A percentile compares a stretch with the other conserved stretches of the same genome.
These are phyloP conservation scores for Nettapus auritus DNA, from an alignment of 2,113 vertebrate species.

Conservation along the genomic window DNA sequence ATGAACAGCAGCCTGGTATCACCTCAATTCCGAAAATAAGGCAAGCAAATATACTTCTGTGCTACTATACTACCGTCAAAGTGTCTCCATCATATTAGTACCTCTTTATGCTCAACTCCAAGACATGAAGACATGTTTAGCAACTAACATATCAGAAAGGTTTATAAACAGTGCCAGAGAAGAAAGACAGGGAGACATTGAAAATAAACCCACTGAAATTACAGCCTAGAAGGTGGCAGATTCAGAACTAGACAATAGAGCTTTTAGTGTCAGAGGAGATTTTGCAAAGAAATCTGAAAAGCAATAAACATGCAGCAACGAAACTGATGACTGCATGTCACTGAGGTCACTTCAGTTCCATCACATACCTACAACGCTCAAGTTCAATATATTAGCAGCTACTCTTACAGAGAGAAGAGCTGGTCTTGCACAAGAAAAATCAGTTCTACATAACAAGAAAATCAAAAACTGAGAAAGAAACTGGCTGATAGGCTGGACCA, in stretches of 20 bases:
- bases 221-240: background rate
- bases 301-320: background rate
- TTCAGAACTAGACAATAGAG: background rate
- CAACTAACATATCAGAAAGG: background rate
- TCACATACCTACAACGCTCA: background rate
- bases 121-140: background rate
- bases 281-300: background rate
- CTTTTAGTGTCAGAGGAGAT: background rate
- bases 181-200: background rate
- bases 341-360: background rate
- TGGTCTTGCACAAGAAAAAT: background rate
- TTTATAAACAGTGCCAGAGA: background rate
- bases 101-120: background rate
- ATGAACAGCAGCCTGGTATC: background rate
- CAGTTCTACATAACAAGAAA: background rate
- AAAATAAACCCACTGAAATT: background rate
- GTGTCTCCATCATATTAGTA: background rate
- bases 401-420: background rate
- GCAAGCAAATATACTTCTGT: background rate
- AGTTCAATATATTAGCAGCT: background rate
- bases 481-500: background rate
- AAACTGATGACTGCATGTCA: background rate
- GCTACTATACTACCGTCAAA: background rate
- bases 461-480: background rate
- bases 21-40: background rate